A percentile compares a stretch with the other conserved stretches of the same genome.
phyloP scores from a whole-genome alignment of 2,888 invertebrate species.

The Caenorhabditis panamensis region DNA sequence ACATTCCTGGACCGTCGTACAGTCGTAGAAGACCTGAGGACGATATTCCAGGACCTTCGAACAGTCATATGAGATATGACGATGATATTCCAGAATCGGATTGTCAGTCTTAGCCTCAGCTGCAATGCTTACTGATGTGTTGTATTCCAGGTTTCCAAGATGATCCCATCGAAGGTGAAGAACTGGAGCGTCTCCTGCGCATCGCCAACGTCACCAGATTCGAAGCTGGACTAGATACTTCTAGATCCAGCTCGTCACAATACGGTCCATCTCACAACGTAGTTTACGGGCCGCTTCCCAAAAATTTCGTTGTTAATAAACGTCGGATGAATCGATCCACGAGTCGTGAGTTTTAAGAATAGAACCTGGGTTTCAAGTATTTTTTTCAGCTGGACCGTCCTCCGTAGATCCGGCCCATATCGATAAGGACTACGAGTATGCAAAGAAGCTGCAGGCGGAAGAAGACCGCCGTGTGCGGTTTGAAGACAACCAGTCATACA shows the following conservation, averaged over 20 bases:
- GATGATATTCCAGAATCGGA: neutral
- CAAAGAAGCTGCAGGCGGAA: conserved; percentile 6
- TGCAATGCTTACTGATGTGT: no score
- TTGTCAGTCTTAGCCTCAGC: no score
- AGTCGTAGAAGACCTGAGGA: neutral
- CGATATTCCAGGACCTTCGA: neutral
- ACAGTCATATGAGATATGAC: no score
- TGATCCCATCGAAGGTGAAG: neutral
- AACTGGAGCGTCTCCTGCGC: neutral
- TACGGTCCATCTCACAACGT: no score
- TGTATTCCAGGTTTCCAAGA: no score
- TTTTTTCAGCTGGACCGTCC: conserved; percentile 1
- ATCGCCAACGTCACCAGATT: neutral
- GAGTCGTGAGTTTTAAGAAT: no score
- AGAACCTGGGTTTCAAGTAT: no score
- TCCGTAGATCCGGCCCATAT: neutral
- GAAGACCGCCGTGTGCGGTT: neutral
- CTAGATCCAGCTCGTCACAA: no score
- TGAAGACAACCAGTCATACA: neutral
- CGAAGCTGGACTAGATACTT: conserved; percentile 17
- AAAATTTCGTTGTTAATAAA: no score
- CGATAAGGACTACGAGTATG: neutral
- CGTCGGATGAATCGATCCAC: no score
- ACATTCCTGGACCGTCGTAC: neutral
- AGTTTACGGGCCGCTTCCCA: no score